phyloP scores from a whole-genome alignment of 1,140 invertebrate species.

The Polypedilum pembai region DNA sequence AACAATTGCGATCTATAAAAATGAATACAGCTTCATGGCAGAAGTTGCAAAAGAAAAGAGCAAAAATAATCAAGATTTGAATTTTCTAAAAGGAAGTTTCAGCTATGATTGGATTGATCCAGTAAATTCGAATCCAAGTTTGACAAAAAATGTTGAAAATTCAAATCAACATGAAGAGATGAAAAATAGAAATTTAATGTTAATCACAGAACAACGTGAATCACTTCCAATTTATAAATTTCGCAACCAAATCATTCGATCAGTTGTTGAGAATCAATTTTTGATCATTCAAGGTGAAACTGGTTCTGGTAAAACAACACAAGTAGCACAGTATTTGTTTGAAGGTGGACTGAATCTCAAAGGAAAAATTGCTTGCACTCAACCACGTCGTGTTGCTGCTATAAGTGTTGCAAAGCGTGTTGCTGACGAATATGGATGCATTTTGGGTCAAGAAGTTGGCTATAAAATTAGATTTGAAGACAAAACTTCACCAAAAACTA shows the following conservation, averaged over 20 bases:
- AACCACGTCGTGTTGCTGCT: constrained; percentile 92
- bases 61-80: neutral
- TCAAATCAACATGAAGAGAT: neutral
- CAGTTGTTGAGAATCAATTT: constrained; percentile 91
- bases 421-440: constrained; percentile 96
- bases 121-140: neutral
- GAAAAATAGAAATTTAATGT: constrained; percentile 37
- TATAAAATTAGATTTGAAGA: constrained; percentile 99
- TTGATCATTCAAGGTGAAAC: constrained; percentile 94
- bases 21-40: neutral
- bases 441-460: constrained; percentile 94
- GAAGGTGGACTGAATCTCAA: constrained; percentile 88
- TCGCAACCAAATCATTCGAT: constrained; percentile 88
- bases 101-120: neutral
- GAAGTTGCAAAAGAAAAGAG: neutral
- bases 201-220: constrained; percentile 85
- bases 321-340: constrained; percentile 98
- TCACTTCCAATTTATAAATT: constrained; percentile 89
- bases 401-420: constrained; percentile 99
- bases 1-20: neutral
- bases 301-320: constrained; percentile 94
- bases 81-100: neutral
- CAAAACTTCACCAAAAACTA: constrained; percentile 95
- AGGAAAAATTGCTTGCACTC: constrained; percentile 96
- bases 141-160: neutral